Conservation (phyloP, 2,888 invertebrate species). For the Eristalis tenax region DNA sequence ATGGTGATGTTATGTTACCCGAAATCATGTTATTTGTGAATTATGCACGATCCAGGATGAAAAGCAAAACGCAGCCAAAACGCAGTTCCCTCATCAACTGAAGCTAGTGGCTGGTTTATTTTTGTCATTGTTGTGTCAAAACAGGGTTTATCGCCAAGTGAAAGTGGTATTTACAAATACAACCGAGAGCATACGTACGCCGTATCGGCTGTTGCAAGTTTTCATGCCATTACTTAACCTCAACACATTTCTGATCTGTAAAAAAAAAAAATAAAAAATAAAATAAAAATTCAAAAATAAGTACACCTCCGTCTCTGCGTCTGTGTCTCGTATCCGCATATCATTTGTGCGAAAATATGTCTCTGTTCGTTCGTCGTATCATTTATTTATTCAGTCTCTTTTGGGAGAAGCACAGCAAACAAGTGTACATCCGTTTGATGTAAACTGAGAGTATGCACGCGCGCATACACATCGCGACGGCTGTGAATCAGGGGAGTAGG, state of each 20-base stretch:
- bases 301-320: not conserved
- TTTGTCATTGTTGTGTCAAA: not conserved
- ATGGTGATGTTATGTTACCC: not conserved
- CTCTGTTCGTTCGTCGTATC: too few relatives aligned
- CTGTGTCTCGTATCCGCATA: not conserved
- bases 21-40: too few relatives aligned
- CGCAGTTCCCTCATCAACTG: not conserved
- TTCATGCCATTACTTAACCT: constrained; percentile 19
- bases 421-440: not conserved
- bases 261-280: not conserved
- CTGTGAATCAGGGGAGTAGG: not conserved
- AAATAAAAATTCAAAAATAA: not conserved
- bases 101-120: not conserved
- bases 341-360: too few relatives aligned
- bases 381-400: not conserved
- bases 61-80: too few relatives aligned
- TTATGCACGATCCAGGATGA: too few relatives aligned
- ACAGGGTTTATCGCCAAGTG: constrained; percentile 36
- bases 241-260: not conserved
- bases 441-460: not conserved
- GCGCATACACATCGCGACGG: not conserved
- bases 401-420: not conserved
- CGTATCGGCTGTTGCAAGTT: not conserved
- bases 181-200: not conserved
- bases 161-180: constrained; percentile 48